Evolutionary conservation across 2,888 invertebrate species (phyloP).

Genomic region (Itoplectis maculator): DNA sequence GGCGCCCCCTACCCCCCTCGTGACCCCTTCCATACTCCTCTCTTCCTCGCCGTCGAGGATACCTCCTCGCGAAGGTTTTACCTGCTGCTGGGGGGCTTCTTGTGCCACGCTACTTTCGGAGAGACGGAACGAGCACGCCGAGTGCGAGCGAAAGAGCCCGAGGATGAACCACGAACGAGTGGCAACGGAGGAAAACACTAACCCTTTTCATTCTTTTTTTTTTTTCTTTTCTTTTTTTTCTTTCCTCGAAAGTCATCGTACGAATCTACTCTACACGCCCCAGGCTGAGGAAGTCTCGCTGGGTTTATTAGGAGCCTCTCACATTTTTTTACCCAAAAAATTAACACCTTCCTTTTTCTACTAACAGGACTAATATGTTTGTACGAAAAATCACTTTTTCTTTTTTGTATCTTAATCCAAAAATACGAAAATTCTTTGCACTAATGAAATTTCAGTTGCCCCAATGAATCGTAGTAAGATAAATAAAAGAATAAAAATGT

Average conservation of each 20-base stretch:
- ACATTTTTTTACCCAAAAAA: neutral
- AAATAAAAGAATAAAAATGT: too few relatives aligned
- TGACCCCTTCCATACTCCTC: too few relatives aligned
- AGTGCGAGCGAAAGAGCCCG: conserved; percentile 2
- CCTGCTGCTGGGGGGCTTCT: conserved; percentile 58
- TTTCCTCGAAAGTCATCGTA: neutral
- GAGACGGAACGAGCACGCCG: neutral
- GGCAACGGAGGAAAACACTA: neutral
- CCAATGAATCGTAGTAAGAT: too few relatives aligned
- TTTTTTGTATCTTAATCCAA: too few relatives aligned
- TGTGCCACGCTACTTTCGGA: neutral
- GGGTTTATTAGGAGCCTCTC: neutral
- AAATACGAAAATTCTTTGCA: too few relatives aligned
- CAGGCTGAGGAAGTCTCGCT: neutral
- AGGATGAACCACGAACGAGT: neutral
- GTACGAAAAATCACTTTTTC: too few relatives aligned
- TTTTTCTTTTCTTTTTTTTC: neutral
- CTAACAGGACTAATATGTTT: too few relatives aligned
- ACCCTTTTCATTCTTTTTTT: neutral
- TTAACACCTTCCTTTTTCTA: too few relatives aligned
- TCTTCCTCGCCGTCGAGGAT: conserved; percentile 58
- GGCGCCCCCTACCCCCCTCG: conserved; percentile 4
- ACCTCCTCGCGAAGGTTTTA: conserved; percentile 71
- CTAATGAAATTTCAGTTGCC: too few relatives aligned
- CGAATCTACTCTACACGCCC: neutral